These are phyloP conservation scores for Sakesphorus luctuosus DNA, from an alignment of 2,113 vertebrate species.

Conservation along the genomic window DNA sequence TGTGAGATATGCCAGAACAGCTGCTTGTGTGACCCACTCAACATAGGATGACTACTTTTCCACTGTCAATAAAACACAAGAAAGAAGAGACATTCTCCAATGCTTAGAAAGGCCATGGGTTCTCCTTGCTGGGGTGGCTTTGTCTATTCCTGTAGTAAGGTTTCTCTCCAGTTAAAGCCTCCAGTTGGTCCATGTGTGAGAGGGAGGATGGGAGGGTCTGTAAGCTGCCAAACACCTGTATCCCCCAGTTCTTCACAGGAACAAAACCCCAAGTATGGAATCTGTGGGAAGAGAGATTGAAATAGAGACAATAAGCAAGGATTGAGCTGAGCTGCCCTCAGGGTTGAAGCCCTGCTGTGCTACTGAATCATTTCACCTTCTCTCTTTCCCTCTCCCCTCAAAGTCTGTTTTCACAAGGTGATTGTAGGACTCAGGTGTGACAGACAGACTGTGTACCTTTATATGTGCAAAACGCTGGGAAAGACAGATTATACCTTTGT, in stretches of 20 bases:
- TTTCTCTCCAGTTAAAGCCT: conserved; percentile 99
- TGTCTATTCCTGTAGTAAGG: conserved; percentile 86
- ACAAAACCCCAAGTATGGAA: conserved; percentile 97
- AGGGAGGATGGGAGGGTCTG: conserved; percentile 94
- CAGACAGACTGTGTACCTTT: not conserved
- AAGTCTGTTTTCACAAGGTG: not conserved
- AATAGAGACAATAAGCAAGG: not conserved
- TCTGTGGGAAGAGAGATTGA: conserved; percentile 73
- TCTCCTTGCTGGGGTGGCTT: not conserved
- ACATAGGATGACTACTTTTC: not conserved
- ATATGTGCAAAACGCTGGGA: not conserved
- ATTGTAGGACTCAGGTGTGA: not conserved
- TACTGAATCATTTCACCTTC: not conserved
- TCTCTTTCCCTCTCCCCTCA: not conserved
- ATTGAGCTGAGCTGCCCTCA: not conserved
- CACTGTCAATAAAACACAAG: conserved; percentile 9
- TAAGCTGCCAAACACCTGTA: conserved; percentile 95
- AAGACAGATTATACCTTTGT: not conserved
- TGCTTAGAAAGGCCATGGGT: not conserved
- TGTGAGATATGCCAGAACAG: conserved; percentile 49
- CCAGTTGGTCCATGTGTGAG: conserved; percentile 97
- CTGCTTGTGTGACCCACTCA: conserved; percentile 34
- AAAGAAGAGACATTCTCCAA: conserved; percentile 3
- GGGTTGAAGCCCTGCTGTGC: not conserved
- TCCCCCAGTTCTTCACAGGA: conserved; percentile 95